Conservation (phyloP, 1,140 invertebrate genomes). For the Anthonomus grandis region DNA sequence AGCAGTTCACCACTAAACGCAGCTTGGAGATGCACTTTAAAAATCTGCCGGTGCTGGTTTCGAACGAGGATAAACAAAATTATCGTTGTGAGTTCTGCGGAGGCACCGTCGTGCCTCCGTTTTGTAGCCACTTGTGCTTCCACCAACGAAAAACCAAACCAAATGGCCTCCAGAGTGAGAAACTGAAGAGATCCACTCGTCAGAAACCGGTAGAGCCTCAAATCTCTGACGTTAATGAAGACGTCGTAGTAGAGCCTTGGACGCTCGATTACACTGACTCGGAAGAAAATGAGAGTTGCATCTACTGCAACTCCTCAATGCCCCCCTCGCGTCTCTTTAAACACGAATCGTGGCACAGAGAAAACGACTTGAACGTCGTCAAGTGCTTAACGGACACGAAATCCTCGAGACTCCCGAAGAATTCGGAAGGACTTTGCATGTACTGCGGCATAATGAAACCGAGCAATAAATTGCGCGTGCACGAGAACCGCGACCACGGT, state of each 20-base stretch:
- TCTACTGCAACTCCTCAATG: conserved; percentile 16
- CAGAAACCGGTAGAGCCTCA: too few relatives aligned
- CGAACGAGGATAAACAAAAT: neutral
- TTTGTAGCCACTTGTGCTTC: conserved; percentile 7
- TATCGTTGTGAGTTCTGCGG: conserved; percentile 11
- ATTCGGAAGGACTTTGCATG: conserved; percentile 16
- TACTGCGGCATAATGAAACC: conserved; percentile 21
- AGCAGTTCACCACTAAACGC: conserved; percentile 54
- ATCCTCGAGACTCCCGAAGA: neutral
- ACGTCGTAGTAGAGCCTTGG: too few relatives aligned
- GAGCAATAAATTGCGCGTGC: conserved; percentile 11
- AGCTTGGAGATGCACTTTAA: conserved; percentile 54
- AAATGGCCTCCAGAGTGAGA: neutral
- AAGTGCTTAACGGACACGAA: neutral
- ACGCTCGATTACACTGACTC: too few relatives aligned
- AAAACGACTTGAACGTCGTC: conserved; percentile 11
- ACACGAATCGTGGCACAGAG: conserved; percentile 25
- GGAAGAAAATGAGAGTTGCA: conserved; percentile 7
- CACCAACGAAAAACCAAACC: conserved; percentile 12
- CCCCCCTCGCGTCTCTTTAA: neutral
- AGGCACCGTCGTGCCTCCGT: conserved; percentile 1
- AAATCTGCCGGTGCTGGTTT: conserved; percentile 42
- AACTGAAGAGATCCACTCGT: too few relatives aligned
- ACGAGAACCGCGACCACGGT: conserved; percentile 22
- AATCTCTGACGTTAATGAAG: neutral